Base-by-base conservation (phyloP, 1,140 invertebrate species). In the Magallana angulata region DNA sequence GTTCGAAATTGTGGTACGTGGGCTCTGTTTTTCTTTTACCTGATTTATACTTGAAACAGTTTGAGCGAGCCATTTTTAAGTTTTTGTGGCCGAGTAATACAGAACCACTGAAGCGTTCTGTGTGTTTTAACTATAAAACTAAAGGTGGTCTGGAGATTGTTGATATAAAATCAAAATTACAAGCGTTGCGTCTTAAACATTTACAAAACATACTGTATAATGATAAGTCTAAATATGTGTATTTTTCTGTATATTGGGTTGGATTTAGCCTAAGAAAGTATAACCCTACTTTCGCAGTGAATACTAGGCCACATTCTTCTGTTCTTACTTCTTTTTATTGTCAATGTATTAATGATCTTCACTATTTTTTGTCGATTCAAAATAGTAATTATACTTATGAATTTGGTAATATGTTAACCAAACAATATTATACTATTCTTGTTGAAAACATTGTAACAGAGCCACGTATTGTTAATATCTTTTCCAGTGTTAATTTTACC, bases 1-100 rank as follows among this genome's bases (percentile, higher is more conserved):
- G 88, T 76, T 85, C 71, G 7, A 90, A 91, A 71, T 57, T 92
- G 8, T 90, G 87, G 85, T 92, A 90, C 88, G 64, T 71, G 76
- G 88, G 85, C 71, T 80, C 60, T 18, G 84, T 90, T 59, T 64
- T 64, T 18, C 12, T 64, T 11, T 86, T 91, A 48, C 91, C 91
- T 8, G 57, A 71, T 12, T 71, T 68, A 87, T 91, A 91, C 88
- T 18, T 89, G 18, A 87, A 84, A 9, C 59, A 88, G 24, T 87
- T 91, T 84, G 68, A 89, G 57, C 76, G 60, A 87, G 58, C 58
- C 56, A 64, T 68, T 86, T 89, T 90, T 81, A 86, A 62, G n/a
- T 90, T 82, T 88, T 36, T 90, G 60, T 91, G 90, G 90, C 84
- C 82, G 76, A 60, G 60, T 57, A 88, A 81, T 12, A 86, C 60